Evolutionary conservation across 2,888 invertebrate genomes (phyloP).

Genomic region (Lysandra bellargus): DNA sequence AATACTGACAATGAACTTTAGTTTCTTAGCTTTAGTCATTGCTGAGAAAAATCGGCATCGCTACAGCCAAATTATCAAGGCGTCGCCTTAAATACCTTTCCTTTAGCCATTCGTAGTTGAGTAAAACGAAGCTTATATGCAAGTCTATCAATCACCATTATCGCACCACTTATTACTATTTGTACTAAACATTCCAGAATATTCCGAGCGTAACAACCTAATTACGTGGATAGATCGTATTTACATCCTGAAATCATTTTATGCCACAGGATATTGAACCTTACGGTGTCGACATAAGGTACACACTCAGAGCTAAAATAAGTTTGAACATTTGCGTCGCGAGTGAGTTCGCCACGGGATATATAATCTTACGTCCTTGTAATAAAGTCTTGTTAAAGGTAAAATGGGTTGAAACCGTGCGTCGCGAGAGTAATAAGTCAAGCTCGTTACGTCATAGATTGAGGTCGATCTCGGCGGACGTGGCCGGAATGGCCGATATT

Average conservation of each 20-base stretch:
- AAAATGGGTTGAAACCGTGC: background rate
- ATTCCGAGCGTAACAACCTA: slow-evolving; percentile 14
- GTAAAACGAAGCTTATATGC: no score
- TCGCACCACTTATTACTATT: background rate
- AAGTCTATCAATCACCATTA: no score
- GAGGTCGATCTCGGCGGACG: slow-evolving; percentile 11
- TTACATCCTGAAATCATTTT: background rate
- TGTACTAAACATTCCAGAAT: background rate
- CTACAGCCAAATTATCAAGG: no score
- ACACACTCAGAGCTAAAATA: background rate
- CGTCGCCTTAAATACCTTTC: no score
- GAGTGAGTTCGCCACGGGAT: background rate
- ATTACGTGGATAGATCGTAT: slow-evolving; percentile 10
- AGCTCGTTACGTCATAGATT: slow-evolving; percentile 23
- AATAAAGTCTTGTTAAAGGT: background rate
- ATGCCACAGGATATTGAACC: background rate
- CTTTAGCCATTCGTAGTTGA: no score
- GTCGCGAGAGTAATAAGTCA: slow-evolving; percentile 21
- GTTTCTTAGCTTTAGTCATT: no score
- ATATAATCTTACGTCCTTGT: background rate
- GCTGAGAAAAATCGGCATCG: no score
- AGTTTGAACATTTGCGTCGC: background rate
- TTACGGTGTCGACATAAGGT: background rate
- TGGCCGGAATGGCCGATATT: slow-evolving; percentile 19
- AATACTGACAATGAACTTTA: no score